Evolutionary conservation across 2,888 invertebrate genomes (phyloP).

Genomic region (Stenodera caucasica): DNA sequence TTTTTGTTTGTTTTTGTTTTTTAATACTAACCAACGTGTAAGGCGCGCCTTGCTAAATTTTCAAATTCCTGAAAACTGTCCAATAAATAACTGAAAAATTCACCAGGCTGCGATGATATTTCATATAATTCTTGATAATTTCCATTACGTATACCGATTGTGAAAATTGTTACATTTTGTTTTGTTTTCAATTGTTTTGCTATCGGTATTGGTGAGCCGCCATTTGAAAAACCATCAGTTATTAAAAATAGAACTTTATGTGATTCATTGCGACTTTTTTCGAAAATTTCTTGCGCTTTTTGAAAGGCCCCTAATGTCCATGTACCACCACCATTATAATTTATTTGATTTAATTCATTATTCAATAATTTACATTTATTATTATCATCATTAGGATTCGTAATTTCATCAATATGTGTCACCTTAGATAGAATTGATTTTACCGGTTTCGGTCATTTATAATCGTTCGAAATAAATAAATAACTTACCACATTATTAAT

Average conservation of each 20-base stretch:
- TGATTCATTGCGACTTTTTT: constrained; percentile 54
- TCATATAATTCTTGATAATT: constrained; percentile 65
- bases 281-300: constrained; percentile 62
- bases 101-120: constrained; percentile 65
- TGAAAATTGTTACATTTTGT: constrained; percentile 59
- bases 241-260: constrained; percentile 68
- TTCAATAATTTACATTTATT: constrained; percentile 68
- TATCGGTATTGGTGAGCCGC: constrained; percentile 66
- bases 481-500: constrained; percentile 59
- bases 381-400: constrained; percentile 56
- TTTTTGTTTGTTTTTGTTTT: too few species aligned
- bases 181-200: constrained; percentile 62
- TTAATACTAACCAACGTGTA: constrained; percentile 63
- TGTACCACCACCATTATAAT: constrained; percentile 69
- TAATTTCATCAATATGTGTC: constrained; percentile 64
- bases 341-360: constrained; percentile 62
- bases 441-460: too few species aligned
- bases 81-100: constrained; percentile 66
- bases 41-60: constrained; percentile 66
- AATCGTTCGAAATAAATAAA: not conserved
- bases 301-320: constrained; percentile 69
- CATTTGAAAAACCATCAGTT: constrained; percentile 73
- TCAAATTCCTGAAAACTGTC: constrained; percentile 72
- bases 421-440: constrained; percentile 28
- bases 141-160: constrained; percentile 66